These are phyloP conservation scores for Ahaetulla prasina DNA, from an alignment of 2,113 vertebrate species.

Conservation along the genomic window DNA sequence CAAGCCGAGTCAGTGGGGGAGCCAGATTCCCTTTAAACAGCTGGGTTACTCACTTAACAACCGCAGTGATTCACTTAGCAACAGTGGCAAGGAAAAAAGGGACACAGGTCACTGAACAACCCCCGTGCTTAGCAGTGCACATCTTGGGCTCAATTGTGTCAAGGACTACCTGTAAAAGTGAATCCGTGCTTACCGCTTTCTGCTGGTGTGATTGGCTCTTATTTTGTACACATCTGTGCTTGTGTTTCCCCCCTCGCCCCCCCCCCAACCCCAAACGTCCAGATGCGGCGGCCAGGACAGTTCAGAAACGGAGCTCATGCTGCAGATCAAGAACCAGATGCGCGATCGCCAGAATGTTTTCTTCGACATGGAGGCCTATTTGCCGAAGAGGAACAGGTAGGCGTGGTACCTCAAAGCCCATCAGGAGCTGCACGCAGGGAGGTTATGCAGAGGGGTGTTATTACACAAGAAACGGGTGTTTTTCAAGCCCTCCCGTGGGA, in stretches of 20 bases:
- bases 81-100: too few relatives aligned
- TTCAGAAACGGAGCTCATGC: conserved; percentile 70
- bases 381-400: conserved; percentile 96
- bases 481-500: background rate
- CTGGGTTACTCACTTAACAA: background rate
- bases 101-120: too few relatives aligned
- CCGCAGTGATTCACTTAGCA: background rate
- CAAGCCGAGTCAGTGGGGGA: background rate
- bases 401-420: background rate
- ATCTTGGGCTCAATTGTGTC: too few relatives aligned
- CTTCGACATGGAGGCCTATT: conserved; percentile 97
- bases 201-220: background rate
- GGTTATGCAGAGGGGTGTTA: background rate
- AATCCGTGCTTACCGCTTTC: background rate
- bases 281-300: conserved; percentile 75
- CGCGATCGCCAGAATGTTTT: conserved; percentile 90
- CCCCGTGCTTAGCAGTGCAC: too few relatives aligned
- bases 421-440: fast-evolving
- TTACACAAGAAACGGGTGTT: background rate
- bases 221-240: background rate
- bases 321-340: conserved; percentile 80
- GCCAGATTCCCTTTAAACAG: background rate
- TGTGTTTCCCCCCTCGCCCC: background rate
- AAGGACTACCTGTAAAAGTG: background rate
- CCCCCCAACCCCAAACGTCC: background rate